phyloP scores from a whole-genome alignment of 2,113 vertebrate species.

The Phylloscopus whistleri region DNA sequence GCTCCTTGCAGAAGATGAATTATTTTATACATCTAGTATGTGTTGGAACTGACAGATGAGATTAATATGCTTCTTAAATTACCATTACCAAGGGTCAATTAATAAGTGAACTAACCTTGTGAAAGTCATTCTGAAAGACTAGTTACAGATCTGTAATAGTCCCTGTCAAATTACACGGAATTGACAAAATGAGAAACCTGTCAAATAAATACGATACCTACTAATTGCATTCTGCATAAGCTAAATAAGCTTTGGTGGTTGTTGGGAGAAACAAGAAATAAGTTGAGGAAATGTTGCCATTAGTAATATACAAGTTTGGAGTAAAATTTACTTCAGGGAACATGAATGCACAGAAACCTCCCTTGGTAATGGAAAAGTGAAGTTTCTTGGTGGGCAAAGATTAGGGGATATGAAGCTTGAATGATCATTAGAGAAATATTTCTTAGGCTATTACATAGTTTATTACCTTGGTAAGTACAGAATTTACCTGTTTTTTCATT shows the following conservation, averaged over 20 bases:
- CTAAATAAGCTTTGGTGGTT: slow-evolving; percentile 71
- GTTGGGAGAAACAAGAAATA: slow-evolving; percentile 45
- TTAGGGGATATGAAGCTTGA: background rate
- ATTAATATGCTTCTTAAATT: slow-evolving; percentile 83
- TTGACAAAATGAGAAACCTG: slow-evolving; percentile 76
- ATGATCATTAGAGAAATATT: background rate
- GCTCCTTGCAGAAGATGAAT: slow-evolving; percentile 72
- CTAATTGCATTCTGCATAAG: slow-evolving; percentile 75
- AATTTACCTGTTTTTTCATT: background rate
- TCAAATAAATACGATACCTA: slow-evolving; percentile 73
- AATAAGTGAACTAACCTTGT: slow-evolving; percentile 80
- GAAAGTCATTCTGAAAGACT: slow-evolving; percentile 79
- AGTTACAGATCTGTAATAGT: slow-evolving; percentile 73
- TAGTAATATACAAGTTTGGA: background rate
- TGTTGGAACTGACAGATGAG: slow-evolving; percentile 75
- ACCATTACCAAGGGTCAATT: slow-evolving; percentile 80
- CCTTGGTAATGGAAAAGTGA: background rate
- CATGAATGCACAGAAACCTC: background rate
- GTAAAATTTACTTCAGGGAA: background rate
- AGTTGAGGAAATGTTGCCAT: background rate
- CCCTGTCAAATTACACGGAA: slow-evolving; percentile 77
- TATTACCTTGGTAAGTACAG: background rate
- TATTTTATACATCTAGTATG: slow-evolving; percentile 75
- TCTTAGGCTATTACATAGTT: background rate
- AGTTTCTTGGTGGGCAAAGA: background rate